A percentile compares a stretch with the other conserved stretches of the same genome.
Evolutionary conservation across 1,140 invertebrate genomes (phyloP).

Genomic region (Caerostris darwini): DNA sequence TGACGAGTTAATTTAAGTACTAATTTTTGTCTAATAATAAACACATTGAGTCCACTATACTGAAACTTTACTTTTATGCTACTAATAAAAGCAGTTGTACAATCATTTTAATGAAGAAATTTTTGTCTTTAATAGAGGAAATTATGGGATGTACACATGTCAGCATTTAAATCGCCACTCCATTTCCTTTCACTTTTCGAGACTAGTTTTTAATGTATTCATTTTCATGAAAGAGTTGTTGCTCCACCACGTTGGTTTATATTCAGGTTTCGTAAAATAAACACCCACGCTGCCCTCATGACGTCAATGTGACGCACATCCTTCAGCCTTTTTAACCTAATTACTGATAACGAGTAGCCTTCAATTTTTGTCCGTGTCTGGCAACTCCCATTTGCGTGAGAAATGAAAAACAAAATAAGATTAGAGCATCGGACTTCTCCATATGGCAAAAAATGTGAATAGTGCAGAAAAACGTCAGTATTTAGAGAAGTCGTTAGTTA

Average conservation of each 20-base stretch:
- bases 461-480: too few relatives aligned
- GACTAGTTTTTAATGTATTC: conserved; percentile 32
- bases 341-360: conserved; percentile 46
- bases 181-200: neutral
- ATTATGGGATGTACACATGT: neutral
- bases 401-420: neutral
- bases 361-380: conserved; percentile 35
- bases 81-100: too few relatives aligned
- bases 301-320: conserved; percentile 71
- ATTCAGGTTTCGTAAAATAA: conserved; percentile 49
- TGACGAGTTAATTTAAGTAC: too few relatives aligned
- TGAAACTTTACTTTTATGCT: too few relatives aligned
- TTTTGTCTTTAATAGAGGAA: neutral
- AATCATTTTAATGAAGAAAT: neutral
- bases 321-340: conserved; percentile 40
- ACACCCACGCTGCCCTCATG: conserved; percentile 38
- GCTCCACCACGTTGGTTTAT: conserved; percentile 4
- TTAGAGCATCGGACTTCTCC: neutral
- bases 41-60: too few relatives aligned
- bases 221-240: neutral
- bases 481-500: too few relatives aligned
- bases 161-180: neutral
- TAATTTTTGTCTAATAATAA: too few relatives aligned
- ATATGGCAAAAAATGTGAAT: neutral
- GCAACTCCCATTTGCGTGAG: neutral